Base-by-base conservation (phyloP, 2,888 invertebrate species). In the Lomographa bimaculata region DNA sequence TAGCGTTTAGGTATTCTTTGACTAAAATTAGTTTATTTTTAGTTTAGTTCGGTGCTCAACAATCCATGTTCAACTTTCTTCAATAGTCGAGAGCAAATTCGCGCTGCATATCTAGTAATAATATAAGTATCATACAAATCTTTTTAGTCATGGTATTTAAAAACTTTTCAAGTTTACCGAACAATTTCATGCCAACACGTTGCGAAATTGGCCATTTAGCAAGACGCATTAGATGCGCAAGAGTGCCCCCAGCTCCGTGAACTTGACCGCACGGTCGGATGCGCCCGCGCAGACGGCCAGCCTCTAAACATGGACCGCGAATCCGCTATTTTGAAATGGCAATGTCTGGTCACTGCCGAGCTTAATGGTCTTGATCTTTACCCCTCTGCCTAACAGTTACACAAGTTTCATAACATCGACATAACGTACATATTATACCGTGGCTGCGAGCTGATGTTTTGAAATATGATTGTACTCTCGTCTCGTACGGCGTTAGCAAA, bases 201-300 rank as follows among this genome's bases (percentile, higher is more conserved):
- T 49, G 46, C 52, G 46, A 54, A 51, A 43, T 48, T 54, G 36
- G 39, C 32, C 39, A 44, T 49, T 41, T 41, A 42, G 35, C 49
- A 29, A 37, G 54, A 29, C 43, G 37, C 42, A 49, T 54, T 54
- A 49, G 63, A 65, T 63, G 63, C 57, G 58, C 58, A 59, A 59
- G 57, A 58, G 56, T 59, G 57, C 38, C 27, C 39, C 19, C 23
- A 19, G 57, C 64, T 63, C 81, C 82, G 64, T 85, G 85, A 85
- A 81, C 85, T 85, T 85, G 85, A 83, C 85, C 84, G 80, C 60
- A 30, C 35, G 35, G 17, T 55, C 64, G 71, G 80, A 81, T 81
- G 81, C 75, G 77, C 23, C 27, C 63, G 64, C 61, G 64, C 61
- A 71, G 61, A 57, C 75, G 71, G 72, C 67, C 71, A 69, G 67